Evolutionary conservation across 2,888 invertebrate genomes (phyloP).

Genomic region (Sphaerophoria rueppellii): DNA sequence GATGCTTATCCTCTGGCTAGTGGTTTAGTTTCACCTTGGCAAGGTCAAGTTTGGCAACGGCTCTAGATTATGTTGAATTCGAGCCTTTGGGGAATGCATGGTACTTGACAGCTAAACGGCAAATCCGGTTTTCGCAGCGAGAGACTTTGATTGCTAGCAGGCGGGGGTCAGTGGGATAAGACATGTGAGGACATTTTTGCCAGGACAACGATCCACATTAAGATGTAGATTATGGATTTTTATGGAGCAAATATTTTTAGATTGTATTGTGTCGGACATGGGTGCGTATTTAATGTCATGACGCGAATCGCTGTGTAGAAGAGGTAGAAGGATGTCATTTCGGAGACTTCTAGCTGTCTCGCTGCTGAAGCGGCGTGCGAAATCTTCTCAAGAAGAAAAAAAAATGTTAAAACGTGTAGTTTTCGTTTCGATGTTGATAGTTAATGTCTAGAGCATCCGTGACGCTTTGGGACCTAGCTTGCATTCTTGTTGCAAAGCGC

Average conservation of each 20-base stretch:
- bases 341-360: not conserved
- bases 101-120: constrained; percentile 56
- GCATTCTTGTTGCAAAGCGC: constrained; percentile 50
- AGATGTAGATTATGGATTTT: constrained; percentile 71
- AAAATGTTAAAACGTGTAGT: not conserved
- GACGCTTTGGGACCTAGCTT: not conserved
- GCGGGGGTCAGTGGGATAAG: constrained; percentile 43
- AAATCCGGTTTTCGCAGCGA: constrained; percentile 53
- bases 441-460: constrained; percentile 17
- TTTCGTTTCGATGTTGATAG: not conserved
- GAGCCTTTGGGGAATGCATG: constrained; percentile 53
- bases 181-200: constrained; percentile 55
- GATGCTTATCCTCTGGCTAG: constrained; percentile 44
- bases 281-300: constrained; percentile 38
- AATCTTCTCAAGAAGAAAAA: not conserved
- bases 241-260: constrained; percentile 72
- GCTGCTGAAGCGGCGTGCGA: constrained; percentile 4
- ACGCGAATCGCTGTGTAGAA: not conserved
- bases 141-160: constrained; percentile 17
- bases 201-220: constrained; percentile 65
- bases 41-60: constrained; percentile 57
- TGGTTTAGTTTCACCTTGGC: constrained; percentile 65
- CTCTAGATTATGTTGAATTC: not conserved
- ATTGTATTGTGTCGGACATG: constrained; percentile 53
- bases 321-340: constrained; percentile 60